Evolutionary conservation across 2,888 invertebrate species (phyloP), one percentile per base, ranked within the genome.

Genomic region (Catocala nupta): DNA sequence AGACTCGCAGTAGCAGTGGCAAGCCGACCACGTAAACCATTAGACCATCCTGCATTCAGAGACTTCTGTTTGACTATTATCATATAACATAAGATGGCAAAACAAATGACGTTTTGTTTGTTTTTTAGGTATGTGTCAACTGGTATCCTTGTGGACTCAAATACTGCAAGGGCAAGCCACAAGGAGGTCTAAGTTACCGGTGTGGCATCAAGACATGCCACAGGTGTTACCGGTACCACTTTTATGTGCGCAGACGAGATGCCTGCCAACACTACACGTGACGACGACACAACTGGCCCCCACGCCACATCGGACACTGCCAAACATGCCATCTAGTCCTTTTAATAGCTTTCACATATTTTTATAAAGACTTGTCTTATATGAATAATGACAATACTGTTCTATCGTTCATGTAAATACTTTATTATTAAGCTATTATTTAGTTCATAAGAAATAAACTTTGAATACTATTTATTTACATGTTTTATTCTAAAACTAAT

Each of bases 121-220:
- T 62, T 1, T 51, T 61, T 13, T 77, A 93, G 92, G 87, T 92
- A 69, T 98, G 98, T 88, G 96, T 99, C 57, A 98, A 98, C 58
- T 99, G 99, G 99, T 99, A 98, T 90, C 99, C 99, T 0, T 99
- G 99, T 89, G 98, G 98, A 25, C 95, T 99, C 49, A 99, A 99
- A 86, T 99, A 98, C 92, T 99, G 99, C 92, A 97, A 98, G 82
- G 97, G 97, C 50, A 97, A 97, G 87, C 96, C 96, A 50, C 95
- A 95, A 73, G 95, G 95, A 10, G 90, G 94, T 9, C 86, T 96
- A 91, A 95, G 96, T 95, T 99, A 98, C 93, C 95, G 99, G 57
- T 99, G 99, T 88, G 99, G 99, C 71, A 99, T 99, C 85, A 98
- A 98, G 92, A 99, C 99, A 0, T 99, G 99, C 89, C 96, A 97